Percentiles rank a stretch among this genome's conserved stretches.
Conservation (phyloP, 2,113 vertebrate genomes). For the Pongo abelii region DNA sequence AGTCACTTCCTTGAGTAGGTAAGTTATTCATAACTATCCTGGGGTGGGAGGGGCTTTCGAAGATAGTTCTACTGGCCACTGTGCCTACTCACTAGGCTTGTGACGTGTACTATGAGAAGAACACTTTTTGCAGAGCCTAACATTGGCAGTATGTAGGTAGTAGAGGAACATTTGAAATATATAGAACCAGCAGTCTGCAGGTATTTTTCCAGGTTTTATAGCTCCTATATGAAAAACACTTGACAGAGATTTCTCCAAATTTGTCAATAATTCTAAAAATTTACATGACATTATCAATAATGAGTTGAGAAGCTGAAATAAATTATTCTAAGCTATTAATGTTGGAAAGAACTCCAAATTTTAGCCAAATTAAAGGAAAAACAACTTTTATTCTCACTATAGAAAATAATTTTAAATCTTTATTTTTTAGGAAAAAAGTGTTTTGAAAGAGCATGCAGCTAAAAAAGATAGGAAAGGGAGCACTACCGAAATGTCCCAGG, state of each 20-base stretch:
- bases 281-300: not conserved
- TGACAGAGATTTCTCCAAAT: not conserved
- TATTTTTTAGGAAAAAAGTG: not conserved
- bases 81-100: not conserved
- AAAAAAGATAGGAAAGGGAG: not conserved
- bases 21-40: not conserved
- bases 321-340: not conserved
- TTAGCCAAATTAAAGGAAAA: not conserved
- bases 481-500: not conserved
- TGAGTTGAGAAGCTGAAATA: not conserved
- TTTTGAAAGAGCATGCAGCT: not conserved
- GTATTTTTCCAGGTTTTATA: not conserved
- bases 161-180: not conserved
- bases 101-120: rapidly evolving
- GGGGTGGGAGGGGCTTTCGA: not conserved
- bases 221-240: not conserved
- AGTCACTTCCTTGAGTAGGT: not conserved
- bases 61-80: not conserved
- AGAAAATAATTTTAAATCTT: not conserved
- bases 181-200: not conserved
- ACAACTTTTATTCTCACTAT: not conserved
- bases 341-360: not conserved
- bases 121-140: not conserved
- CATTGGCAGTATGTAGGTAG: not conserved
- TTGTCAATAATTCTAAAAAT: not conserved